Evolutionary conservation across 2,113 vertebrate genomes (phyloP).

Genomic region (Talpa occidentalis): DNA sequence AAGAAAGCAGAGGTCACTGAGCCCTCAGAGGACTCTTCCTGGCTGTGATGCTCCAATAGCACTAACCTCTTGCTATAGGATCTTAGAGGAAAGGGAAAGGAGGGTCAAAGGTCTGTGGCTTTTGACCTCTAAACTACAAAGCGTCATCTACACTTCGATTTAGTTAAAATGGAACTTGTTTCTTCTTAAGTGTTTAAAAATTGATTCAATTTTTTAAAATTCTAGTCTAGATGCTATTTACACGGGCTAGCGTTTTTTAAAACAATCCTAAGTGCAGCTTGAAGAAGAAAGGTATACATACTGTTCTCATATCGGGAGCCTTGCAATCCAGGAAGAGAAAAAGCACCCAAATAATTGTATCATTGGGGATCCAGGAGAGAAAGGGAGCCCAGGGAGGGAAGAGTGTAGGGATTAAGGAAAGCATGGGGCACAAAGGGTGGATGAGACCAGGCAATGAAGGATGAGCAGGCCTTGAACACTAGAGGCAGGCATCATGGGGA

Average conservation of each 20-base stretch:
- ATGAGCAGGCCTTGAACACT: background rate
- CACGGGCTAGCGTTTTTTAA: background rate
- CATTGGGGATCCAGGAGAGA: background rate
- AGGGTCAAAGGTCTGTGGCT: conserved; percentile 20
- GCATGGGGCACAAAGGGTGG: background rate
- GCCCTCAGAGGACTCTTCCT: background rate
- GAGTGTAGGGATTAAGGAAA: background rate
- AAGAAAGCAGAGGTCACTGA: background rate
- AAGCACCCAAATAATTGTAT: conserved; percentile 3
- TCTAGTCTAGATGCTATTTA: background rate
- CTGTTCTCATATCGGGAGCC: background rate
- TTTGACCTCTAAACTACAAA: conserved; percentile 42
- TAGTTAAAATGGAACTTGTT: conserved; percentile 38
- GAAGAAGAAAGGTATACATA: background rate
- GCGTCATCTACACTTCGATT: background rate
- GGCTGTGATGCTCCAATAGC: background rate
- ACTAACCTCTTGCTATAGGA: background rate
- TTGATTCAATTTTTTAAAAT: background rate
- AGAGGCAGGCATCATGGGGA: background rate
- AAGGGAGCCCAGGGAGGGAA: background rate
- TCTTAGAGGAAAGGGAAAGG: conserved; percentile 12
- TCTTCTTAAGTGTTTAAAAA: conserved; percentile 23
- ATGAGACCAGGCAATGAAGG: background rate
- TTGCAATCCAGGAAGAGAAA: background rate
- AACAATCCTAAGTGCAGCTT: background rate